phyloP scores from a whole-genome alignment of 2,797 vertebrate genomes.

The Monodelphis domestica region DNA sequence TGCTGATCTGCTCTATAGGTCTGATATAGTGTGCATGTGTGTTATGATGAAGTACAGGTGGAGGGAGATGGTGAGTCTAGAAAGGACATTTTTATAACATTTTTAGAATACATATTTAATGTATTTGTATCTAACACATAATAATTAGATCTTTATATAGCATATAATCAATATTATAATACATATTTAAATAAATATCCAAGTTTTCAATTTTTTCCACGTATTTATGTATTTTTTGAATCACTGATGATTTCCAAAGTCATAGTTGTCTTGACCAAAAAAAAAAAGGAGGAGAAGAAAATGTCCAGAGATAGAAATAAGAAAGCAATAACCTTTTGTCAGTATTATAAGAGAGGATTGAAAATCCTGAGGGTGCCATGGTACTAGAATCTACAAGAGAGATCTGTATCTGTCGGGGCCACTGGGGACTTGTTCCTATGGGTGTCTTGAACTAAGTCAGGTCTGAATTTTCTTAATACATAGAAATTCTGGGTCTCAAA shows the following conservation, averaged over 20 bases:
- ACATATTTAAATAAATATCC: no score
- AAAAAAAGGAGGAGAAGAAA: neutral
- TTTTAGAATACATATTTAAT: no score
- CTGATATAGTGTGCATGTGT: neutral
- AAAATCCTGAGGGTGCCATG: neutral
- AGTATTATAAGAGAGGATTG: neutral
- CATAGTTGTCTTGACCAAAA: neutral
- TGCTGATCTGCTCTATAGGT: neutral
- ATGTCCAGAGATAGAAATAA: neutral
- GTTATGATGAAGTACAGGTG: neutral
- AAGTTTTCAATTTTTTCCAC: no score
- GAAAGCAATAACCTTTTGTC: neutral
- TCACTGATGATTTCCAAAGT: neutral
- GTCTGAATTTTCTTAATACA: neutral
- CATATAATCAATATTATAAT: no score
- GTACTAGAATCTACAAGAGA: neutral
- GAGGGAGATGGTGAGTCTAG: neutral
- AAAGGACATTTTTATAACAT: neutral
- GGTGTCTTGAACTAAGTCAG: neutral
- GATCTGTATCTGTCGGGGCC: neutral
- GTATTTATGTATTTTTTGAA: neutral
- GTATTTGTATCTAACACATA: no score
- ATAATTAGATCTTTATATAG: no score
- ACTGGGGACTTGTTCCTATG: neutral
- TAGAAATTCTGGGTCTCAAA: neutral